A percentile compares a stretch with the other conserved stretches of the same genome.
phyloP scores from a whole-genome alignment of 2,113 vertebrate genomes.

The Capreolus pygargus region DNA sequence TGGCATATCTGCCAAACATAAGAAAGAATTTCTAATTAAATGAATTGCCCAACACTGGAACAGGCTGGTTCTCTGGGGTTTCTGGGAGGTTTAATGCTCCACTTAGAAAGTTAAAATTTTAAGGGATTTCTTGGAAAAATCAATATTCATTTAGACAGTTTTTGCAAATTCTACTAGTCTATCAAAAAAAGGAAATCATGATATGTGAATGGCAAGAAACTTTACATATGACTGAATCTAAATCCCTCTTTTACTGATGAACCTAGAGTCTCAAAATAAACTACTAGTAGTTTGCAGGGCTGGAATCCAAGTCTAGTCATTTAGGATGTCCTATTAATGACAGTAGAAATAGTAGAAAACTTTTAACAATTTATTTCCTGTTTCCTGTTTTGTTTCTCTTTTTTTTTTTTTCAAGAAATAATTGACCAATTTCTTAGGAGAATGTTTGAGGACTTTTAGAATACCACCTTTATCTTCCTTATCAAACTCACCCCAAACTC shows the following conservation, averaged over 20 bases:
- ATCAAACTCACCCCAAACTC: neutral
- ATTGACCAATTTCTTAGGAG: neutral
- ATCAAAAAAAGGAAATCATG: neutral
- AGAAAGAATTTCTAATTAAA: conserved; percentile 1
- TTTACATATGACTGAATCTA: neutral
- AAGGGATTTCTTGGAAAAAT: neutral
- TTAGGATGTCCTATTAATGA: neutral
- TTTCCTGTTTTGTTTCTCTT: neutral
- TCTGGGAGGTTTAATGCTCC: neutral
- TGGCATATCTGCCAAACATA: neutral
- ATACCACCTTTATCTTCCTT: neutral
- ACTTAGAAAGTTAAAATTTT: neutral
- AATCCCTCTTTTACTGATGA: neutral
- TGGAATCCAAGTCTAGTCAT: neutral
- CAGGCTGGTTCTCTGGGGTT: neutral
- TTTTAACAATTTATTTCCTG: neutral
- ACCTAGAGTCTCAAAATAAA: neutral
- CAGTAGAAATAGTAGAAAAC: neutral
- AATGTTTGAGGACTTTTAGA: neutral
- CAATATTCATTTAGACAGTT: neutral
- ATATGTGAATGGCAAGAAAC: neutral
- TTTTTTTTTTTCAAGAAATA: neutral
- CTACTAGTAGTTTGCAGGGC: neutral
- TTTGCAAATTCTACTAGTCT: neutral
- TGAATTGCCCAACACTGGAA: neutral